Evolutionary conservation across 2,888 invertebrate species (phyloP).

Genomic region (Polydrusus cervinus): DNA sequence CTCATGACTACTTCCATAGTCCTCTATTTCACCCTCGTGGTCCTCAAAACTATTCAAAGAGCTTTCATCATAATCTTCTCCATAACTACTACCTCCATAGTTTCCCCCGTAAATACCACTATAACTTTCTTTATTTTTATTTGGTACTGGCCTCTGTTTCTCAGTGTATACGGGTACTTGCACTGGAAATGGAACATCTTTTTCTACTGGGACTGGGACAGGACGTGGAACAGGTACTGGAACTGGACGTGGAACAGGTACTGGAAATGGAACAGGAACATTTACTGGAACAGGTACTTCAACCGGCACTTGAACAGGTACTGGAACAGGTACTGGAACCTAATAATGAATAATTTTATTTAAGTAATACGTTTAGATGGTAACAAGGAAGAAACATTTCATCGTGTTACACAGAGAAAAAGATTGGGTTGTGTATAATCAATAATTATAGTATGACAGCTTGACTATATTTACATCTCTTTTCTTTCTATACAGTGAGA

Average conservation of each 20-base stretch:
- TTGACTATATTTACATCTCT: no score
- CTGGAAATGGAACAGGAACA: slow-evolving; percentile 69
- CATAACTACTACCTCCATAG: not conserved
- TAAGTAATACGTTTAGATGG: no score
- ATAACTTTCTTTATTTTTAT: slow-evolving; percentile 58
- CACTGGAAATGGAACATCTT: slow-evolving; percentile 67
- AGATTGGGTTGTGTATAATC: no score
- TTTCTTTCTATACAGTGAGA: no score
- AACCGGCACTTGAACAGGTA: slow-evolving; percentile 62
- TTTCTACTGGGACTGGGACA: slow-evolving; percentile 63
- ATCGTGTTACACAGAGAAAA: no score
- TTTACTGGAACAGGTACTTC: no score
- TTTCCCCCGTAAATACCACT: slow-evolving; percentile 39
- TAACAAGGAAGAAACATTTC: no score
- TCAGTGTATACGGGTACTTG: slow-evolving; percentile 74
- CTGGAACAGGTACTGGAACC: slow-evolving; percentile 22
- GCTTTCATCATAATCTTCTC: not conserved
- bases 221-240: slow-evolving; percentile 24
- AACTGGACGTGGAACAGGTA: slow-evolving; percentile 65
- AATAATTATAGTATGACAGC: no score
- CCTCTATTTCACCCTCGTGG: no score
- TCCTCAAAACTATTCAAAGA: no score
- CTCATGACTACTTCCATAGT: no score
- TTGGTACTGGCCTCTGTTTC: slow-evolving; percentile 70
- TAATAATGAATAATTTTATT: slow-evolving; percentile 1